Evolutionary conservation across 2,888 invertebrate genomes (phyloP).

Genomic region (Xestia rhomboidea): DNA sequence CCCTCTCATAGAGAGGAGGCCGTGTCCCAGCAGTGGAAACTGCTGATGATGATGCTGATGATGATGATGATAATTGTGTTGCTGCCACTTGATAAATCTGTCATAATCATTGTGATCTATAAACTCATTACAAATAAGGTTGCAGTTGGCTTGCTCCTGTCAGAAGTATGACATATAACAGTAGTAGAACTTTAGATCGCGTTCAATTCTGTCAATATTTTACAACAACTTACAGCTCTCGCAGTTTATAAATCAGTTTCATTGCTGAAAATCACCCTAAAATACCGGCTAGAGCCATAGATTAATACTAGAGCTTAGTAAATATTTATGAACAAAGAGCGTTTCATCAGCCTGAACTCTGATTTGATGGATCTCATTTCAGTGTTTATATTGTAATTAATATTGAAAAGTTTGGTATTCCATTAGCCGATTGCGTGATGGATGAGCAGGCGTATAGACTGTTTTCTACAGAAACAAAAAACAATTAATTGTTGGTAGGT

Average conservation of each 20-base stretch:
- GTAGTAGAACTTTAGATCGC: no score
- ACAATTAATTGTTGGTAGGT: neutral
- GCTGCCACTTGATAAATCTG: no score
- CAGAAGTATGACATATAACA: neutral
- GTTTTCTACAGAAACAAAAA: neutral
- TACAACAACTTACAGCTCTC: neutral
- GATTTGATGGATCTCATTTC: slow-evolving; percentile 22
- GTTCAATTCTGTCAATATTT: neutral
- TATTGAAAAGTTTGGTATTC: slow-evolving; percentile 9
- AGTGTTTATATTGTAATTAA: slow-evolving; percentile 14
- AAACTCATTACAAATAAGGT: no score
- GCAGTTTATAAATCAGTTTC: neutral
- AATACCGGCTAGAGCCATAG: neutral
- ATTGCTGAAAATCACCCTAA: neutral
- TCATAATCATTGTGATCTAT: no score
- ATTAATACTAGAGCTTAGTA: neutral
- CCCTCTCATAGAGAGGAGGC: no score
- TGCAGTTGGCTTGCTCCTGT: neutral
- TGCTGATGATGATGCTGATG: no score
- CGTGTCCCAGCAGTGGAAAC: no score
- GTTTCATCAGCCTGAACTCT: neutral
- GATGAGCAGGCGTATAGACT: neutral
- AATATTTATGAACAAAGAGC: neutral
- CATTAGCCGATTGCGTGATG: slow-evolving; percentile 3
- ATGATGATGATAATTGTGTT: no score